These are phyloP conservation scores for Esperia sulphurella DNA, from an alignment of 2,888 invertebrate genomes.

Conservation along the genomic window DNA sequence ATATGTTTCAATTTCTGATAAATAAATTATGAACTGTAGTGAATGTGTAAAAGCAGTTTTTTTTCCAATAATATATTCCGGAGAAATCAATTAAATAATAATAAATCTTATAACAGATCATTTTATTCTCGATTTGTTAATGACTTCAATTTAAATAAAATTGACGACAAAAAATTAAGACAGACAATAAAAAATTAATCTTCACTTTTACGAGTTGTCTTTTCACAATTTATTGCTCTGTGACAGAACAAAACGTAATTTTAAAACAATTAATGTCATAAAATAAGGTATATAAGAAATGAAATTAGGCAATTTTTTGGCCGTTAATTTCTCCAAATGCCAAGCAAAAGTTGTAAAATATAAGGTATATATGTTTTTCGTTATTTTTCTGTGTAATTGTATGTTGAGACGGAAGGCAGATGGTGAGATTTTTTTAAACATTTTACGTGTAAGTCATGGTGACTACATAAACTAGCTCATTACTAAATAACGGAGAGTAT, in stretches of 20 bases:
- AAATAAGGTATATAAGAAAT: background rate
- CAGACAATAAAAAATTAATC: background rate
- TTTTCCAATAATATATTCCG: no score
- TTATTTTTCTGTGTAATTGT: conserved; percentile 64
- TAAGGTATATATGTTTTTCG: conserved; percentile 29
- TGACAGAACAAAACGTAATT: background rate
- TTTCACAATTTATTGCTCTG: background rate
- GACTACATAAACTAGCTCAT: conserved; percentile 20
- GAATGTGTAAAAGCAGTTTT: no score
- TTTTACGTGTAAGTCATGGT: conserved; percentile 45
- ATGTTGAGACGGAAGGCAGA: conserved; percentile 63
- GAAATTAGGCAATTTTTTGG: conserved; percentile 29
- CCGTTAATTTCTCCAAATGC: conserved; percentile 52
- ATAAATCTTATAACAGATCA: no score
- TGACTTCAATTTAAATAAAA: background rate
- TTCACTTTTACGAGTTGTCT: background rate
- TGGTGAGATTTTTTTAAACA: conserved; percentile 67
- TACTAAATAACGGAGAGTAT: no score
- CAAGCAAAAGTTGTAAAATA: conserved; percentile 13
- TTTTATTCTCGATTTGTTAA: background rate
- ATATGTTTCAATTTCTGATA: no score
- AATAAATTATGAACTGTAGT: no score
- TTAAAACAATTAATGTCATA: background rate
- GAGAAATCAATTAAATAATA: no score
- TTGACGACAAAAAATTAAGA: background rate